Base-by-base conservation (phyloP, 2,797 vertebrate species). In the Labroides dimidiatus region DNA sequence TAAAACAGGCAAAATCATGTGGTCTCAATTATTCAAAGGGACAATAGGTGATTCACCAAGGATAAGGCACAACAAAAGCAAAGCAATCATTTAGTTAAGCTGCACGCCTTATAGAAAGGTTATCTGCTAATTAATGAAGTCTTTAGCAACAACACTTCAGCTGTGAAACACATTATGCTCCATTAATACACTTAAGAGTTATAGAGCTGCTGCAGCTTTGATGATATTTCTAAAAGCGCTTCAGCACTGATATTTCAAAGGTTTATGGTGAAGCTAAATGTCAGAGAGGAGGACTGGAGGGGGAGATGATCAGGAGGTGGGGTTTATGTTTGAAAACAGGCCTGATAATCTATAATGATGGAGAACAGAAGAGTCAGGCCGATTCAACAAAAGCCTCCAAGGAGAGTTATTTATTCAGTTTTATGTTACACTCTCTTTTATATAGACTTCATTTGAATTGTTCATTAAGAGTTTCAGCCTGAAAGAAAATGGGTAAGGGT, bases 11-110 rank as follows among this genome's bases (percentile, higher is more conserved):
- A 87, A 87, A 90, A 89, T 84, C 61, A 68, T 64, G 73, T 63
- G 54, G 65, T 89, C 80, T 87, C 86, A 85, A 89, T 92, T 91
- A 92, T 91, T 90, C 90, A 91, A 84, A 80, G 80, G 80, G 86
- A 91, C 84, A 88, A 85, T 84, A 80, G 85, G 82, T 81, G 85
- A 80, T 87, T 71, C 47, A 62, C 76, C 69, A 81, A 88, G 80
- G 77, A 81, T 86, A 82, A 79, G 78, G 75, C 41, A 75, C 73
- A 78, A 86, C 81, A 87, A 89, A 60, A 81, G 85, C 72, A 84
- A 74, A 84, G 62, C 81, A 75, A 78, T 89, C 76, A 81, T 82
- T 80, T 62, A 83, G 74, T 78, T 81, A 72, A 74, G 60, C 68
- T 82, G 44, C 44, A 36, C 17, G 23, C 60, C 53, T 80, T 69